Evolutionary conservation across 2,888 invertebrate species (phyloP), one percentile per base, ranked within the genome.

Genomic region (Aspidapion aeneum): DNA sequence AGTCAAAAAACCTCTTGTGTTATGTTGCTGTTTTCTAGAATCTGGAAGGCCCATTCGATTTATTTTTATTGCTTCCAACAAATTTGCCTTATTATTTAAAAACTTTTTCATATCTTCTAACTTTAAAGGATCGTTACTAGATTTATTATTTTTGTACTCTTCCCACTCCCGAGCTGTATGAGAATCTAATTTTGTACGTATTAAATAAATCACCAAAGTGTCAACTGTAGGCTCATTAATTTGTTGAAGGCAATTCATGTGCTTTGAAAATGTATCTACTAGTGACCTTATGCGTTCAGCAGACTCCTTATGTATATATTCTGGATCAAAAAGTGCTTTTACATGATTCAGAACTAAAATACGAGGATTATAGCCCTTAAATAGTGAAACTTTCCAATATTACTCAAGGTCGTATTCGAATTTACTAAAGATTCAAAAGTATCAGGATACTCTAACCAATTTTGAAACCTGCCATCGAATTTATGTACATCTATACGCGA

Each of bases 361-460:
- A n/a, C 61, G 22, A 18, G 51, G 19, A 54, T 67, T 67, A 61
- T 67, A 12, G 55, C 19, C 9, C 59, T 59, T 48, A 66, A 55
- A 61, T 67, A 64, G 22, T 68, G 64, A 58, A 52, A 68, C 17
- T 63, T 64, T 56, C 64, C 60, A 35, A 68, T 62, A 18, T 48
- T 18, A 60, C 49, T 58, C 18, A 68, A 18, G 1, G 63, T 55
- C 16, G 59, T 19, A 59, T 66, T 66, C 52, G 52, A 61, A 57
- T 68, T 66, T 22, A 68, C 61, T 63, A 68, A 58, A 7, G 63
- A 60, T 21, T 63, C 58, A 63, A 61, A 68, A 5, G 62, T 68
- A 55, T 68, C 64, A 5, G 58, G 22, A 58, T 64, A 68, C 35
- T 65, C 60, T 2, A 65, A 55, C 58, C 63, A 65, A 17, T 18